Base-by-base conservation (phyloP, 1,140 invertebrate genomes). In the Papilio polytes region DNA sequence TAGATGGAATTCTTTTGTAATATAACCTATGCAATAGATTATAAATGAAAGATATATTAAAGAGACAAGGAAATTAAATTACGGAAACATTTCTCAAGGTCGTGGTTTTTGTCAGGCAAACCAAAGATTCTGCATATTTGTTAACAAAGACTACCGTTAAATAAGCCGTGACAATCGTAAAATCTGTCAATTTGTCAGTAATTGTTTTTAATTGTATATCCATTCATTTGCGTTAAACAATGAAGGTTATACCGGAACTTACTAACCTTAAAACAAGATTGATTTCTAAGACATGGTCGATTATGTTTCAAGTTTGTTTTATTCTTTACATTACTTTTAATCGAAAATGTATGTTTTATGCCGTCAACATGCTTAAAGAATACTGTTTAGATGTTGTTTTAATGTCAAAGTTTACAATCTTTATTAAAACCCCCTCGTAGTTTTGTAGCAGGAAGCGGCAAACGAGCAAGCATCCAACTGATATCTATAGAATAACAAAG, bases 1-100 rank as follows among this genome's bases (percentile, higher is more conserved):
- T 56, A 22, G 22, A 74, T 70, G 48, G 18, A 51, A 18, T 63
- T 73, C 53, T 66, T 51, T 48, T 80, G 73, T 46, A 74, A 36
- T 18, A 74, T 41, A 41, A 41, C 36, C 36, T 41, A 41, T 41
- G 36, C 7, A 0, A 74, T 41, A 74, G 72, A 74, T 74, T 18
- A 74, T 48, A 12, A 12, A 48, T 48, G 6, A 66, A 26, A 12
- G 31, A 12, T 31, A 22, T 66, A 6, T 2, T 10, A 66, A 66
- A 9, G 6, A 9, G 4, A 22, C 8, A 66, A 2, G 12, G 20
- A 31, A 13, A 51, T 51, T 51, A 18, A 53, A 53, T 36, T 36
- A 36, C 31, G 31, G 31, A 36, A 36, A 4, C 18, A 53, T 53
- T n/a, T 7, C 51, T 53, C 51, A n/a, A 53, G 18, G 18, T 53